Conservation (phyloP, 2,797 vertebrate species). For the Onychomys torridus region DNA sequence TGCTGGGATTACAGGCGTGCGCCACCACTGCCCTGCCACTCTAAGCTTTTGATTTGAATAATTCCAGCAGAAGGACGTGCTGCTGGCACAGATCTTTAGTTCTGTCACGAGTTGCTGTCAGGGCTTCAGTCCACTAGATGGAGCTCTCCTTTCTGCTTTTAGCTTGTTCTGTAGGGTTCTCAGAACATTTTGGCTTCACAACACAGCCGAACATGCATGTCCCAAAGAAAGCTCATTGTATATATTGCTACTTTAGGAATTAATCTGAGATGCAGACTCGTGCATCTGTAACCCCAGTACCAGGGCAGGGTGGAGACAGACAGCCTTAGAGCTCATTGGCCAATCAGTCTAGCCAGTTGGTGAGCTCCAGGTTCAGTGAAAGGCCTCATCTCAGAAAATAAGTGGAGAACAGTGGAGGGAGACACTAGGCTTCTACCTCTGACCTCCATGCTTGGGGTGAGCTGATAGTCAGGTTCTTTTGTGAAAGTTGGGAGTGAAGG, state of each 20-base stretch:
- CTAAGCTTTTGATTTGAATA: conserved; percentile 31
- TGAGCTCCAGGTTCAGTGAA: neutral
- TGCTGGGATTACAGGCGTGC: no score
- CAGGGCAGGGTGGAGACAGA: neutral
- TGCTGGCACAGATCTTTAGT: neutral
- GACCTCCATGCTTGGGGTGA: neutral
- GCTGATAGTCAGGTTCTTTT: fast-evolving
- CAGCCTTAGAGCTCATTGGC: no score
- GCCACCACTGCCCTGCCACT: no score
- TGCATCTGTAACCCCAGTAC: neutral
- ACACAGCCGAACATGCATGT: conserved; percentile 17
- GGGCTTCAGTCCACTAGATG: conserved; percentile 81
- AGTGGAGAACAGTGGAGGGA: neutral
- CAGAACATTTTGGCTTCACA: neutral
- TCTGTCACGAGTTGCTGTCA: neutral
- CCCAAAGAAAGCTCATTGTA: neutral
- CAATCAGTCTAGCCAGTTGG: neutral
- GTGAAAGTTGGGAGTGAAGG: neutral
- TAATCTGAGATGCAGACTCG: neutral
- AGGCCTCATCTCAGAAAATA: neutral
- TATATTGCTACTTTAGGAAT: neutral
- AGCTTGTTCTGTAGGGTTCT: neutral
- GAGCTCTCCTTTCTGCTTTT: conserved; percentile 73
- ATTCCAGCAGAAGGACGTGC: neutral
- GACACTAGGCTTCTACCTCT: neutral